Percentiles rank a stretch among this genome's conserved stretches.
Conservation (phyloP, 2,113 vertebrate genomes). For the Pseudopipra pipra region DNA sequence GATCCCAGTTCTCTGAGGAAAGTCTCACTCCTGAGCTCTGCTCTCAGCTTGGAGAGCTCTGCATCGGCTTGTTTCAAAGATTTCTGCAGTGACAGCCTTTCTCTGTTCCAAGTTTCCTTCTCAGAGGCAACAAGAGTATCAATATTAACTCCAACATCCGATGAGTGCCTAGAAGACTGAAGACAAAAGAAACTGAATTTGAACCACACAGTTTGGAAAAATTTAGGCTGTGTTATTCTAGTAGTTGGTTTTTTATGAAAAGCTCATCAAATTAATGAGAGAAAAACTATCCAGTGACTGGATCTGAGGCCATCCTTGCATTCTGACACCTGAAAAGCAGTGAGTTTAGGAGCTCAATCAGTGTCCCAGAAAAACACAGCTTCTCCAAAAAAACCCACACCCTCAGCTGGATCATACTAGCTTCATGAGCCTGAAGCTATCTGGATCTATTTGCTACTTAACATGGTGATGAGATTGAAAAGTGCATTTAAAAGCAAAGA, state of each 20-base stretch:
- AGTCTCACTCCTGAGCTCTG: conserved; percentile 83
- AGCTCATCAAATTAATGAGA: not conserved
- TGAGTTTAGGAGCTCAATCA: not conserved
- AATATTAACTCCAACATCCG: conserved; percentile 56
- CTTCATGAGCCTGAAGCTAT: not conserved
- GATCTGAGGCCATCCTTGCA: not conserved
- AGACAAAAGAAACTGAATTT: not conserved
- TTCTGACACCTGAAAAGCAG: not conserved
- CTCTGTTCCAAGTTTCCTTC: conserved; percentile 84
- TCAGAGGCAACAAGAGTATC: conserved; percentile 80
- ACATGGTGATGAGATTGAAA: not conserved
- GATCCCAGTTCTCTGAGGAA: conserved; percentile 81
- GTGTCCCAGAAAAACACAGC: not conserved
- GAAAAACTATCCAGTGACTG: not conserved
- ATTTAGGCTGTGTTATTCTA: not conserved
- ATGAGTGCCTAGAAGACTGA: conserved; percentile 73
- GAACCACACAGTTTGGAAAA: not conserved
- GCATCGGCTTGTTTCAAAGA: conserved; percentile 83
- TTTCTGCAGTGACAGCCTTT: conserved; percentile 83
- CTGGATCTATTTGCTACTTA: not conserved
- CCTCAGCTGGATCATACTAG: not conserved
- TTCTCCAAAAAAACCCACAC: not conserved
- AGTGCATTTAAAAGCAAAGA: not conserved
- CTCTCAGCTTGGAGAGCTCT: conserved; percentile 82
- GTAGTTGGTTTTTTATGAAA: not conserved